A percentile compares a stretch with the other conserved stretches of the same genome.
These are phyloP conservation scores for Rhinophrynus dorsalis DNA, from an alignment of 2,797 vertebrate genomes.

Conservation along the genomic window DNA sequence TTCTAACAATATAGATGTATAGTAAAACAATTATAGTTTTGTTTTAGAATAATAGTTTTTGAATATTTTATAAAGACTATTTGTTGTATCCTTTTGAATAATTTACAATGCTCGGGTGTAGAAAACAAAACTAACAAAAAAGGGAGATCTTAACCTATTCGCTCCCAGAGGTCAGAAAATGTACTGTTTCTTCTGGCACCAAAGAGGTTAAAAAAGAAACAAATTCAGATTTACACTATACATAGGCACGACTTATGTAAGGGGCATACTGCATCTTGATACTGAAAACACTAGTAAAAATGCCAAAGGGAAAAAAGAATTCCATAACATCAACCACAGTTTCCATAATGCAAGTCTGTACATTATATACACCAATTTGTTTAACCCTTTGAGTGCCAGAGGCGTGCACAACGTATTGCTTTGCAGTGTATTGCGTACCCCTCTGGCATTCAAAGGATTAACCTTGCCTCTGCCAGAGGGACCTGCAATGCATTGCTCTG, in stretches of 20 bases:
- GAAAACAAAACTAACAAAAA: constrained; percentile 64
- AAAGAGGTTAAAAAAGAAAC: constrained; percentile 49
- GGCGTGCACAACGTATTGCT: constrained; percentile 15
- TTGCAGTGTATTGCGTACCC: constrained; percentile 1
- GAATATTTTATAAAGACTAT: constrained; percentile 82
- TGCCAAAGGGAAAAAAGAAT: constrained; percentile 61
- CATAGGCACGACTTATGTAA: constrained; percentile 71
- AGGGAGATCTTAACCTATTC: constrained; percentile 55
- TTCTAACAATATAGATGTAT: constrained; percentile 79
- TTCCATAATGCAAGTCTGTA: constrained; percentile 76
- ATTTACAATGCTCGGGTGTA: constrained; percentile 75
- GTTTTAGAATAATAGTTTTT: constrained; percentile 78
- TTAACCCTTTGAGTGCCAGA: constrained; percentile 11
- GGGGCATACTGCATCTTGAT: constrained; percentile 60
- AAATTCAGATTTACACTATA: constrained; percentile 72
- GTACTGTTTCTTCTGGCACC: constrained; percentile 10
- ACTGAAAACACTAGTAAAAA: constrained; percentile 68
- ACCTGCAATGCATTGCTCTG: constrained; percentile 19
- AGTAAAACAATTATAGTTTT: constrained; percentile 73
- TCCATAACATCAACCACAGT: constrained; percentile 73
- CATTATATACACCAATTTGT: constrained; percentile 78
- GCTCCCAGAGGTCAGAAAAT: constrained; percentile 50
- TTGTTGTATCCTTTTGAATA: constrained; percentile 74
- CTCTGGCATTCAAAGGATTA: no score
- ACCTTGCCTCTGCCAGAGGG: constrained; percentile 7